Percentiles rank a stretch among this genome's conserved stretches.
These are phyloP conservation scores for Ophonus ardosiacus DNA, from an alignment of 2,888 invertebrate species.

Conservation along the genomic window DNA sequence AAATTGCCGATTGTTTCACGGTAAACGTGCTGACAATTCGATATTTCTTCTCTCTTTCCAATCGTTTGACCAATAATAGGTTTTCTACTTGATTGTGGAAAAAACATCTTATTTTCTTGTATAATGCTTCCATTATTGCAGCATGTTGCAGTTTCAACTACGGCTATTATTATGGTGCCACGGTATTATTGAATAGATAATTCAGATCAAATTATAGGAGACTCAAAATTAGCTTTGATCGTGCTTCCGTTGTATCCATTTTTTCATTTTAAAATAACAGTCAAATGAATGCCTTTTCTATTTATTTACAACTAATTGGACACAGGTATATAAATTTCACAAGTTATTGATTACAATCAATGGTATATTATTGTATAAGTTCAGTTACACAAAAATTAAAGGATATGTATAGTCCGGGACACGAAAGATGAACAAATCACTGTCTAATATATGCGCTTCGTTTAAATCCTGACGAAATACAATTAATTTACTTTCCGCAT, in stretches of 20 bases:
- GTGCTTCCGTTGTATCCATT: background rate
- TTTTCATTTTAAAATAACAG: no score
- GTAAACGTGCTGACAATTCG: constrained; percentile 52
- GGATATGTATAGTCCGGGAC: no score
- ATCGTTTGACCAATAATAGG: constrained; percentile 37
- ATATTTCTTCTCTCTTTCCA: constrained; percentile 41
- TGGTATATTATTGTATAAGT: no score
- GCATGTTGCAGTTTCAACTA: background rate
- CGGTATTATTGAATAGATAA: background rate
- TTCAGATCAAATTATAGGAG: background rate
- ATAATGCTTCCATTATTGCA: constrained; percentile 15
- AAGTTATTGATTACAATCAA: no score
- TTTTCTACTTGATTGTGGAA: constrained; percentile 21
- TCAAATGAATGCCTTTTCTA: no score
- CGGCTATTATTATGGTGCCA: background rate
- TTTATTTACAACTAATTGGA: no score
- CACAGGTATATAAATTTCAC: no score
- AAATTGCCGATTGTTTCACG: constrained; percentile 54
- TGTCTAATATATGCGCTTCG: no score
- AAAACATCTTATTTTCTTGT: constrained; percentile 34
- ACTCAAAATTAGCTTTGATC: background rate
- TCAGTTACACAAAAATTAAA: no score
- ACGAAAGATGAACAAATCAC: no score
- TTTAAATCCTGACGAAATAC: no score
- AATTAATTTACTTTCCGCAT: no score